phyloP scores from a whole-genome alignment of 1,140 invertebrate genomes.

The Brachionus manjavacas region DNA sequence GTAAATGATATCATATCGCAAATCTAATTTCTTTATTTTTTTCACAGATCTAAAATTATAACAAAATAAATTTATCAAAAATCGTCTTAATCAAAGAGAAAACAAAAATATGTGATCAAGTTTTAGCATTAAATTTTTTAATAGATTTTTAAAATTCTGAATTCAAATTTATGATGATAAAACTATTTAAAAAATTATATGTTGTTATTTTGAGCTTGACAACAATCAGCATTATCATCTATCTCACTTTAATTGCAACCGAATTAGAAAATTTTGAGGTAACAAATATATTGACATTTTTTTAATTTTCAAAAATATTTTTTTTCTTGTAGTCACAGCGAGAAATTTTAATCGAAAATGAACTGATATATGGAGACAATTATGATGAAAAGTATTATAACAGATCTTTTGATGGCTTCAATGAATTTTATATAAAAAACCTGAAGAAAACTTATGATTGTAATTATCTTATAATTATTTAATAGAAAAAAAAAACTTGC shows the following conservation, averaged over 20 bases:
- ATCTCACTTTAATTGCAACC: background rate
- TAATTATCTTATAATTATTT: background rate
- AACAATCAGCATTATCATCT: background rate
- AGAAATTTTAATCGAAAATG: background rate
- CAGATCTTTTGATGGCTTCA: conserved; percentile 9
- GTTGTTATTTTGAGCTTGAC: background rate
- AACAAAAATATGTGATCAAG: background rate
- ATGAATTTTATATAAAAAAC: background rate
- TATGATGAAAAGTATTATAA: background rate
- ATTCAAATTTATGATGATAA: background rate
- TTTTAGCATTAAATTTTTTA: too few species aligned
- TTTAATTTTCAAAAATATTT: too few species aligned
- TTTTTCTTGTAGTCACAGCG: background rate
- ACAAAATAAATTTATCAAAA: too few species aligned
- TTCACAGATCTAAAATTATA: too few species aligned
- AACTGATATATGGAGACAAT: background rate
- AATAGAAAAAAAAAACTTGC: background rate
- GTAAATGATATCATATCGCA: too few species aligned
- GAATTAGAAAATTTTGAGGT: background rate
- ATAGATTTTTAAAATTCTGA: too few species aligned
- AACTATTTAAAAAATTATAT: background rate
- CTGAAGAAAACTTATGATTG: background rate
- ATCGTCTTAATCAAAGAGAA: too few species aligned
- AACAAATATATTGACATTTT: background rate
- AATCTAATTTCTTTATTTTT: too few species aligned